phyloP scores from a whole-genome alignment of 2,888 invertebrate species.

The Argyresthia goedartella region DNA sequence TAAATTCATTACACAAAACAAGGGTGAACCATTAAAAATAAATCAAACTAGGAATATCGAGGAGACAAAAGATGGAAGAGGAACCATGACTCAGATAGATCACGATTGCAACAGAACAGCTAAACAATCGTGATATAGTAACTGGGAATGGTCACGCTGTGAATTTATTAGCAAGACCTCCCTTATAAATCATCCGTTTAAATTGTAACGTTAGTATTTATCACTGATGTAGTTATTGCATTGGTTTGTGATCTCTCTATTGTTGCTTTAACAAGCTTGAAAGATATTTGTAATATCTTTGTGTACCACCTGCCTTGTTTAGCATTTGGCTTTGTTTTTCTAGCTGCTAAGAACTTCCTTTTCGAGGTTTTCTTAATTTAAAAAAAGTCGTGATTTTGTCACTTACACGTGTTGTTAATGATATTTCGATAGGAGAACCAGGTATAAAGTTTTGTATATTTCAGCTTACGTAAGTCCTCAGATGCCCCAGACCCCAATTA shows the following conservation, averaged over 20 bases:
- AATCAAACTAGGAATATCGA: conserved; percentile 24
- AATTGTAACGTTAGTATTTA: conserved; percentile 28
- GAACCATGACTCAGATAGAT: conserved; percentile 22
- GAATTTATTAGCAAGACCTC: conserved; percentile 46
- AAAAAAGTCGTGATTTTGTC: too few species aligned
- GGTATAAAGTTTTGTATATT: too few species aligned
- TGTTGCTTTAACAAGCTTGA: too few species aligned
- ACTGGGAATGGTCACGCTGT: conserved; percentile 46
- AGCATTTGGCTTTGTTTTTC: too few species aligned
- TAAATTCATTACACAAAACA: conserved; percentile 38
- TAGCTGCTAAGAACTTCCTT: too few species aligned
- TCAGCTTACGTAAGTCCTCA: too few species aligned
- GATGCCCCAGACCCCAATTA: too few species aligned
- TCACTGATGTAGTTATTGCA: conserved; percentile 31
- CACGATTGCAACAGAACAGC: conserved; percentile 19
- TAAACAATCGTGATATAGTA: conserved; percentile 26
- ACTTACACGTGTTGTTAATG: too few species aligned
- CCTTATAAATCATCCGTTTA: conserved; percentile 30
- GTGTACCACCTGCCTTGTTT: too few species aligned
- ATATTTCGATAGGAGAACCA: too few species aligned
- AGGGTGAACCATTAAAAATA: conserved; percentile 24
- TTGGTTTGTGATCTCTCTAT: neutral
- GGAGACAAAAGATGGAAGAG: conserved; percentile 27
- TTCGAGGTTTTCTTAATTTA: too few species aligned
- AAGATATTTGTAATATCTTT: too few species aligned